A percentile compares a stretch with the other conserved stretches of the same genome.
Conservation (phyloP, 64 coral and sea anemone genomes). For the Montipora foliosa region DNA sequence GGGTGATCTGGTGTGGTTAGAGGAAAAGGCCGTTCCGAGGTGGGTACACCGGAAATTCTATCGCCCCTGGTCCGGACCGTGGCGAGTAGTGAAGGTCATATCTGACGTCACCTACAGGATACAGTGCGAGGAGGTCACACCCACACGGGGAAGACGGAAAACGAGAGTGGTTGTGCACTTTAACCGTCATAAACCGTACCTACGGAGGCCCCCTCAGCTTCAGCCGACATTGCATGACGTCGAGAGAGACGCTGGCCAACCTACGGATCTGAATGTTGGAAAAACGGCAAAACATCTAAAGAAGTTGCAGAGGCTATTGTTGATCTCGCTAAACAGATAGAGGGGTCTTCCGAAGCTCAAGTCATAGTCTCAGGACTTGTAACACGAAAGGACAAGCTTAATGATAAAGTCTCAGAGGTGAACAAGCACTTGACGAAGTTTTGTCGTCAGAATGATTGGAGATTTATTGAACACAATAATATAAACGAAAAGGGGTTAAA, state of each 20-base stretch:
- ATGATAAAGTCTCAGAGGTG: too few relatives aligned
- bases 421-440: too few relatives aligned
- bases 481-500: too few relatives aligned
- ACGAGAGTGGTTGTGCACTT: conserved; percentile 7
- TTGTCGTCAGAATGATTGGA: too few relatives aligned
- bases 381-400: too few relatives aligned
- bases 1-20: conserved; percentile 47
- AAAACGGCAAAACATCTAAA: too few relatives aligned
- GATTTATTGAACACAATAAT: too few relatives aligned
- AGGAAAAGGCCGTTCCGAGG: conserved; percentile 37
- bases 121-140: not conserved
- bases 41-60: conserved; percentile 33
- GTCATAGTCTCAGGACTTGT: too few relatives aligned
- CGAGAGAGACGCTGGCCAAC: not conserved
- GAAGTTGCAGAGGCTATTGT: too few relatives aligned
- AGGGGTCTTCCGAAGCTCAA: too few relatives aligned
- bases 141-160: conserved; percentile 10
- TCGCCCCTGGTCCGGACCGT: conserved; percentile 18
- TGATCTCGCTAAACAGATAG: too few relatives aligned
- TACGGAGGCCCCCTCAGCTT: not conserved
- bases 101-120: conserved; percentile 53
- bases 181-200: conserved; percentile 34
- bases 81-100: conserved; percentile 42
- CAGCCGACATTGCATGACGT: not conserved
- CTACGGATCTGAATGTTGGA: not conserved